A percentile compares a stretch with the other conserved stretches of the same genome.
phyloP scores from a whole-genome alignment of 2,888 invertebrate species.

The Hypercompe scribonia region DNA sequence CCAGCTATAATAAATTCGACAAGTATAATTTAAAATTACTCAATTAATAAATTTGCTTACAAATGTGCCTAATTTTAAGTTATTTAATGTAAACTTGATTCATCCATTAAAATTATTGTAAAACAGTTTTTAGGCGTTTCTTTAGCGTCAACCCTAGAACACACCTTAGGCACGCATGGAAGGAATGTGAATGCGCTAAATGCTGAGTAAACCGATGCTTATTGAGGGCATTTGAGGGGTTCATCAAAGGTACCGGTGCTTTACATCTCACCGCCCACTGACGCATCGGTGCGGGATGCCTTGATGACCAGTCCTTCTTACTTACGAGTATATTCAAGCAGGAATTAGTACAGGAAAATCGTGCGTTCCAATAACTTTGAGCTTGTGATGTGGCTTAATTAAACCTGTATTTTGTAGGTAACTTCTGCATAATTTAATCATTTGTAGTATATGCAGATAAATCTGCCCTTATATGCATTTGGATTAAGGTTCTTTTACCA shows the following conservation, averaged over 20 bases:
- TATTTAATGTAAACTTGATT: no score
- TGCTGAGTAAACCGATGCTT: conserved; percentile 77
- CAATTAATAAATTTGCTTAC: no score
- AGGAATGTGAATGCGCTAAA: conserved; percentile 77
- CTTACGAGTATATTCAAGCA: conserved; percentile 40
- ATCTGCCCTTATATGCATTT: background rate
- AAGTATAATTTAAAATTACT: no score
- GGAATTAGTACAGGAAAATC: conserved; percentile 21
- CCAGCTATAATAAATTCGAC: no score
- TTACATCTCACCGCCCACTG: conserved; percentile 63
- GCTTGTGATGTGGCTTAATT: conserved; percentile 1
- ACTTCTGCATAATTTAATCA: background rate
- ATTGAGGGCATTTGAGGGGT: conserved; percentile 77
- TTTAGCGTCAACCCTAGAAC: conserved; percentile 52
- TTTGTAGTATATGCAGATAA: background rate
- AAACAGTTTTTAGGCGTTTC: background rate
- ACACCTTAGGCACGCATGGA: conserved; percentile 54
- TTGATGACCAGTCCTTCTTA: conserved; percentile 37
- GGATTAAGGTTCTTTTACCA: background rate
- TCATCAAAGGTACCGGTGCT: conserved; percentile 73
- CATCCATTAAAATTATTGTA: background rate
- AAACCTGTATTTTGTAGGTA: background rate
- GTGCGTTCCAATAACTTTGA: conserved; percentile 20
- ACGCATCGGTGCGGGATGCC: conserved; percentile 38
- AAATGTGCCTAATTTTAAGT: no score